Evolutionary conservation across 2,888 invertebrate species (phyloP).

Genomic region (Sabatieria punctata): DNA sequence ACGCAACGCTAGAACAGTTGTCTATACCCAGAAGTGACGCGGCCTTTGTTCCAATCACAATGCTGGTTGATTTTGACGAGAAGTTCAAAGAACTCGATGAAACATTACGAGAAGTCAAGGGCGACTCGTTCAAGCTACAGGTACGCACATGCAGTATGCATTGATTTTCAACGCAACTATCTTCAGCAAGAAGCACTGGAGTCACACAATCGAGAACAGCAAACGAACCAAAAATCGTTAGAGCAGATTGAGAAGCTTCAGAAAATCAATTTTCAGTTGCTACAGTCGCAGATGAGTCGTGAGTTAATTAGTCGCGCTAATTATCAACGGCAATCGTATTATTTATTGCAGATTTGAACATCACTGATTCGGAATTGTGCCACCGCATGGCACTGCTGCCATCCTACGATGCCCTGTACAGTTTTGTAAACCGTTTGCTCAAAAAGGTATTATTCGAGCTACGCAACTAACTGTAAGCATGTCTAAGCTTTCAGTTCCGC

Average conservation of each 20-base stretch:
- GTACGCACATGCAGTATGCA: too few species aligned
- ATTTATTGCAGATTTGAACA: background rate
- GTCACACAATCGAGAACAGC: conserved; percentile 16
- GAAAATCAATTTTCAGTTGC: conserved; percentile 21
- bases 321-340: background rate
- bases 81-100: too few species aligned
- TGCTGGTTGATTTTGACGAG: too few species aligned
- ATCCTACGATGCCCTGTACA: conserved; percentile 26
- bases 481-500: conserved; percentile 17
- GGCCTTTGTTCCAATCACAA: too few species aligned
- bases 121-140: too few species aligned
- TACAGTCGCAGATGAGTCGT: conserved; percentile 9
- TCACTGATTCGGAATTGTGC: conserved; percentile 13
- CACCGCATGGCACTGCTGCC: conserved; percentile 21
- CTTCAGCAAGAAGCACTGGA: conserved; percentile 3
- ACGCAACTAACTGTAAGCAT: too few species aligned
- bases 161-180: too few species aligned
- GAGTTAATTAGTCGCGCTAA: background rate
- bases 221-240: conserved; percentile 19
- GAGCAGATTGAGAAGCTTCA: conserved; percentile 27
- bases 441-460: conserved; percentile 15
- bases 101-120: too few species aligned
- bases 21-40: conserved; percentile 17
- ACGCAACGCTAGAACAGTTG: conserved; percentile 20
- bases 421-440: conserved; percentile 25